Evolutionary conservation across 1,140 invertebrate genomes (phyloP).

Genomic region (Muscidifurax raptorellus): DNA sequence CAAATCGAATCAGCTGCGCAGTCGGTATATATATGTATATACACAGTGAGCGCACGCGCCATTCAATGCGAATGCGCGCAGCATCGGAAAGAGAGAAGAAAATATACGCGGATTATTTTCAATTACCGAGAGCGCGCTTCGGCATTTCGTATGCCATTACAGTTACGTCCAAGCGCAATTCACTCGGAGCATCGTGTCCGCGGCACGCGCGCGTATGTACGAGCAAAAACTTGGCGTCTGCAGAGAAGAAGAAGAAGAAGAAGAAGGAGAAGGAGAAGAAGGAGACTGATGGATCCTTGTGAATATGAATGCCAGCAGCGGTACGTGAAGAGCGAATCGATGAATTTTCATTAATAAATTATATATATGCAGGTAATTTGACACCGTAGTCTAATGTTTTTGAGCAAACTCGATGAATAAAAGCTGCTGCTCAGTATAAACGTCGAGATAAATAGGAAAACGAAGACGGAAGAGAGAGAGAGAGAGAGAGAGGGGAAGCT

Average conservation of each 20-base stretch:
- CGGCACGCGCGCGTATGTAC: background rate
- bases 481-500: conserved; percentile 13
- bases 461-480: conserved; percentile 51
- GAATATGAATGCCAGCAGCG: conserved; percentile 14
- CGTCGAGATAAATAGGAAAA: conserved; percentile 47
- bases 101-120: conserved; percentile 38
- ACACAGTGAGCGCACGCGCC: background rate
- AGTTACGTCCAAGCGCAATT: conserved; percentile 17
- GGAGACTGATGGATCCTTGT: background rate
- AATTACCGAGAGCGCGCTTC: conserved; percentile 27
- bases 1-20: conserved; percentile 11
- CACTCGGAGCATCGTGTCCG: background rate
- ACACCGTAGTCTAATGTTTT: background rate
- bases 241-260: background rate
- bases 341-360: conserved; percentile 44
- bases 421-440: background rate
- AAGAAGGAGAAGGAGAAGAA: background rate
- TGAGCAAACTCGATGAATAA: background rate
- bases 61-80: conserved; percentile 1
- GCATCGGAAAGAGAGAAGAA: background rate
- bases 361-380: background rate
- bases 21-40: too few relatives aligned
- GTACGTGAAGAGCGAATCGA: background rate
- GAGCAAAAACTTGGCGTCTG: conserved; percentile 8
- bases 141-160: conserved; percentile 32